A percentile compares a stretch with the other conserved stretches of the same genome.
phyloP scores from a whole-genome alignment of 2,888 invertebrate species.

The Pedicia rivosa region DNA sequence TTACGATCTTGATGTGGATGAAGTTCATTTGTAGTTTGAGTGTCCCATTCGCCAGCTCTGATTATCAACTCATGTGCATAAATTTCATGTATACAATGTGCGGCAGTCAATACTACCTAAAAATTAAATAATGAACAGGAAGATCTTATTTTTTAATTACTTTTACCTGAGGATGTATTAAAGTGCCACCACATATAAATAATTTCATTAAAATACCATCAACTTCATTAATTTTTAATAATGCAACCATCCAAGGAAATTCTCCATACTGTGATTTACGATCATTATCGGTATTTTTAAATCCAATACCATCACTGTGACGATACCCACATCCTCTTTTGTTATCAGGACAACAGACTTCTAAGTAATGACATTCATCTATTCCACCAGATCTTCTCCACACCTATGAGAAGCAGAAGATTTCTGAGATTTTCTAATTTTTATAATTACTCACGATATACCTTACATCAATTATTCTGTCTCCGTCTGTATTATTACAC shows the following conservation, averaged over 20 bases:
- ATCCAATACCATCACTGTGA: conserved; percentile 56
- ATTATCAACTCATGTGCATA: conserved; percentile 25
- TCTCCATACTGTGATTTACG: conserved; percentile 43
- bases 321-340: conserved; percentile 58
- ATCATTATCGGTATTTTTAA: conserved; percentile 42
- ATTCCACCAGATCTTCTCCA: too few species aligned
- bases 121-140: too few species aligned
- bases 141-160: too few species aligned
- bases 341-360: too few species aligned
- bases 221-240: conserved; percentile 19
- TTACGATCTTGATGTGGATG: conserved; percentile 52
- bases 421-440: too few species aligned
- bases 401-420: too few species aligned
- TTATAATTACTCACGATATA: too few species aligned
- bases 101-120: conserved; percentile 69
- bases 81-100: conserved; percentile 46
- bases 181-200: conserved; percentile 34
- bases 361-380: too few species aligned
- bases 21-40: conserved; percentile 51
- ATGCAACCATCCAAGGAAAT: conserved; percentile 38
- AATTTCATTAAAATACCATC: conserved; percentile 11
- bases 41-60: conserved; percentile 72
- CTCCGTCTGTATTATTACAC: conserved; percentile 53
- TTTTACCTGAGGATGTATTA: conserved; percentile 23
- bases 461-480: conserved; percentile 59